Evolutionary conservation across 2,113 vertebrate species (phyloP).

Genomic region (Montifringilla adamsi): DNA sequence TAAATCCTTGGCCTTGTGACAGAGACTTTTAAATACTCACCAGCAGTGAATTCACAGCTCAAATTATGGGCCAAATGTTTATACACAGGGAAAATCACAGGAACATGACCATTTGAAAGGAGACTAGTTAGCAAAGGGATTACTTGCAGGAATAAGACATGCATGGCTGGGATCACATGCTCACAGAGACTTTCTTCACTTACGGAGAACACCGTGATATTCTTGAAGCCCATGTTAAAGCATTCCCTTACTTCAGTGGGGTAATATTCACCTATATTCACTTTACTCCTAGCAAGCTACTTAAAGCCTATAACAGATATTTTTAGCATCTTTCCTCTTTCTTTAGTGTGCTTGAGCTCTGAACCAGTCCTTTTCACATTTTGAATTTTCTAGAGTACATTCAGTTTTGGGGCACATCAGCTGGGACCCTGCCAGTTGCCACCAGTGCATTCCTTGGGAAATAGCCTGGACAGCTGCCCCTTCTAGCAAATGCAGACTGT

Average conservation of each 20-base stretch:
- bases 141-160: background rate
- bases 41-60: background rate
- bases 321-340: background rate
- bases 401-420: background rate
- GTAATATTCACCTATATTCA: background rate
- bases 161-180: background rate
- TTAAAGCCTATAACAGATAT: background rate
- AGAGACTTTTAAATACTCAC: background rate
- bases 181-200: background rate
- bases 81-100: background rate
- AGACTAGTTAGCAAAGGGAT: background rate
- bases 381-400: background rate
- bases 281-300: background rate
- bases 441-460: background rate
- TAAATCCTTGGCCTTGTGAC: background rate
- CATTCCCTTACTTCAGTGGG: background rate
- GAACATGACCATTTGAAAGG: background rate
- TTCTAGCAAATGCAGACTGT: background rate
- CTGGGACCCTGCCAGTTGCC: background rate
- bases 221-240: background rate
- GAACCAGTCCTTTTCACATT: background rate
- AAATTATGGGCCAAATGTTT: background rate
- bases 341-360: background rate
- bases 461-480: background rate
- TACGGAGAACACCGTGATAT: fast-evolving